phyloP scores from a whole-genome alignment of 2,113 vertebrate genomes.

The Pao palembangensis region DNA sequence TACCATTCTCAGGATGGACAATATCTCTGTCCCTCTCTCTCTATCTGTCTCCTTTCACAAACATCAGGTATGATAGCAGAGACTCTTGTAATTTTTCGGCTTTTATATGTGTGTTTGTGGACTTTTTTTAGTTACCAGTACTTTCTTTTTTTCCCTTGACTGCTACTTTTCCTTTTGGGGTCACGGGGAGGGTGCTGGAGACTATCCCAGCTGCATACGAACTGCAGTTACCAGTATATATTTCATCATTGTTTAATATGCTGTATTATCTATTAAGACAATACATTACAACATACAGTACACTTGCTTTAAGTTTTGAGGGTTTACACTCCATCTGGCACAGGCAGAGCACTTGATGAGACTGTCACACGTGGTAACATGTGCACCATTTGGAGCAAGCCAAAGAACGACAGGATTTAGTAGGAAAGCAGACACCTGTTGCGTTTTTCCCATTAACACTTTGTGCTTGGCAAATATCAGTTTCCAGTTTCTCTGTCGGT shows the following conservation, averaged over 20 bases:
- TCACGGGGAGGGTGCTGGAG: no score
- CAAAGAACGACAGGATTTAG: slow-evolving; percentile 48
- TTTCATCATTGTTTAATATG: background rate
- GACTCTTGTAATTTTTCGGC: background rate
- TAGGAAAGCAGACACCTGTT: slow-evolving; percentile 61
- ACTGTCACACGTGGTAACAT: slow-evolving; percentile 39
- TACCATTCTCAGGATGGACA: slow-evolving; percentile 57
- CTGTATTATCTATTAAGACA: background rate
- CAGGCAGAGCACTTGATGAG: slow-evolving; percentile 30
- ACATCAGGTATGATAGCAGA: no score
- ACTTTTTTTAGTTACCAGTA: background rate
- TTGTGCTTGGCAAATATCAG: slow-evolving; percentile 47
- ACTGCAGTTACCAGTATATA: no score
- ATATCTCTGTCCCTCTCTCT: no score
- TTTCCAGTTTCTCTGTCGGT: slow-evolving; percentile 44
- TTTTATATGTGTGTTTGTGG: background rate
- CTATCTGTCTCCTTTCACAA: no score
- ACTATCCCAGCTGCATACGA: no score
- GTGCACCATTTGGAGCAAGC: slow-evolving; percentile 42
- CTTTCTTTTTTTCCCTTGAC: background rate
- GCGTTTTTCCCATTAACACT: slow-evolving; percentile 37
- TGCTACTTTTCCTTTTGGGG: no score
- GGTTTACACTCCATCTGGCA: slow-evolving; percentile 42
- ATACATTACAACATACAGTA: slow-evolving; percentile 1
- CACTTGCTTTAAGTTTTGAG: slow-evolving; percentile 17